Conservation (phyloP, 1,140 invertebrate species). For the Psix sp. region DNA sequence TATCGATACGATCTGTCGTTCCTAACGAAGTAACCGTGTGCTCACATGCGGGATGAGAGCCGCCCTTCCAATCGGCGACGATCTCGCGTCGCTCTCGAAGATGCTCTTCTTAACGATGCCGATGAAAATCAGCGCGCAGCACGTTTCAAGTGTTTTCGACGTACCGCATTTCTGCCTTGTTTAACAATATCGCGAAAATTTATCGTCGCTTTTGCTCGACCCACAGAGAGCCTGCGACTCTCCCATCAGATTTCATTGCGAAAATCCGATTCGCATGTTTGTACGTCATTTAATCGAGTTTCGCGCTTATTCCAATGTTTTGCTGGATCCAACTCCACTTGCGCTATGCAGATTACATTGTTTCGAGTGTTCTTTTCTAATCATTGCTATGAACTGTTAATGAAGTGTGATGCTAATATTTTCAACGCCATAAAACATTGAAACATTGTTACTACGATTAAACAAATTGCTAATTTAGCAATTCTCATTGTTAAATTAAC, state of each 20-base stretch:
- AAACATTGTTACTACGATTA: too few species aligned
- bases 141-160: conserved; percentile 65
- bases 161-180: conserved; percentile 62
- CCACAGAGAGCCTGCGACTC: conserved; percentile 38
- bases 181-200: conserved; percentile 63
- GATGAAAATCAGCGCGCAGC: conserved; percentile 63
- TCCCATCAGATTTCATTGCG: conserved; percentile 56
- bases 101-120: conserved; percentile 64
- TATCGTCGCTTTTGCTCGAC: conserved; percentile 49
- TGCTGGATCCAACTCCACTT: too few species aligned
- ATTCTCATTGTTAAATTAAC: too few species aligned
- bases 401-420: too few species aligned
- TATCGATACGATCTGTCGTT: conserved; percentile 66
- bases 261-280: conserved; percentile 56
- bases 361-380: conserved; percentile 10
- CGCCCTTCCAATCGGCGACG: conserved; percentile 65
- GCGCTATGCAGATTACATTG: conserved; percentile 35
- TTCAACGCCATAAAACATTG: too few species aligned
- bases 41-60: conserved; percentile 65
- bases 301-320: conserved; percentile 35
- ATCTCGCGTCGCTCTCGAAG: conserved; percentile 65
- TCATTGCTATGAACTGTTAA: too few species aligned
- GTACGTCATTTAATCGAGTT: conserved; percentile 51
- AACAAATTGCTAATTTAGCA: too few species aligned
- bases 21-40: conserved; percentile 69